Evolutionary conservation across 2,888 invertebrate genomes (phyloP), one percentile per base, ranked within the genome.

Genomic region (Gisinianus flammeolus): DNA sequence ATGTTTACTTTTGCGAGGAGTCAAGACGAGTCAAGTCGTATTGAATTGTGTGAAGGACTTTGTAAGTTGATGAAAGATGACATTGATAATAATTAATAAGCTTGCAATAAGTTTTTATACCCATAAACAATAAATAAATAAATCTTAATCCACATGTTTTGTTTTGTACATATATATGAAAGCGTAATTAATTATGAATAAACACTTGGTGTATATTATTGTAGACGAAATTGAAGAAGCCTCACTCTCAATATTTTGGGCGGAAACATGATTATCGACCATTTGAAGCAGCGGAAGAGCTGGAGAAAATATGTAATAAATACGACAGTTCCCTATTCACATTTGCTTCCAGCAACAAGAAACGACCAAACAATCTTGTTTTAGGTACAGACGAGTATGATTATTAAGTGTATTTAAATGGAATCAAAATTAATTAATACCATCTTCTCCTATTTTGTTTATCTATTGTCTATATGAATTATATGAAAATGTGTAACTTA

Each of bases 311-410:
- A 58, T 91, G 93, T 58, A 90, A 91, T 85, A 97, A 96, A 87
- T 91, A 93, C 86, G 96, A 98, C 87, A 91, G 95, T 19, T 92
- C 97, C 0, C 87, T 98, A 33, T 99, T 99, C 88, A 91, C 94
- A 82, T 93, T 97, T 86, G 95, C 93, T 2, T 94, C 94, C 0
- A 94, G 97, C 86, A 94, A 93, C 72, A 99, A 99, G 88, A 99
- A 99, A 87, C 90, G 97, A 19, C 98, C 98, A 0, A 91, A 97
- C 86, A 98, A 97, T 88, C 87, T 98, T 66, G 89, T 97, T 35
- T 86, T 98, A 75, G 97, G 97, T 89, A 85, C 85, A 10, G 44
- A 44, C 6, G 16, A 10, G 44, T 44, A 44, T 44, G 16, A 44
- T 44, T 44, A 44, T 6, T 44, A 10, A 44, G 16, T 44, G 44